These are phyloP conservation scores for Eueremaeus valkanovi DNA, from an alignment of 2,888 invertebrate species.

Conservation along the genomic window DNA sequence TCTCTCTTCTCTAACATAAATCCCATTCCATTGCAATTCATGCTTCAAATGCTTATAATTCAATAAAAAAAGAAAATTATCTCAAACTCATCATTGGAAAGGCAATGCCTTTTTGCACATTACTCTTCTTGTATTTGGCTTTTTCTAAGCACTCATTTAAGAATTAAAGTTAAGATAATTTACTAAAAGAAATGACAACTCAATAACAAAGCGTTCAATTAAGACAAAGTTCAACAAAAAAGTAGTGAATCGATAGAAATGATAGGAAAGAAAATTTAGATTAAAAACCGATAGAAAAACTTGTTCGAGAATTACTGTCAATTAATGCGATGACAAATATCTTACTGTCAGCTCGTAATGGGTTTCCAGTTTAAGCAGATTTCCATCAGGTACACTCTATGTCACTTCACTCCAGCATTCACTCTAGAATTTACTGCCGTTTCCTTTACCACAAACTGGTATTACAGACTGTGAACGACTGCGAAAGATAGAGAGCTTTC, in stretches of 20 bases:
- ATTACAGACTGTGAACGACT: not conserved
- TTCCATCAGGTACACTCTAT: not conserved
- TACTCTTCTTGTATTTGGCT: not conserved
- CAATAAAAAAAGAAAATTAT: not conserved
- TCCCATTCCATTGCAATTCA: not conserved
- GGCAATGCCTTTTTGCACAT: not conserved
- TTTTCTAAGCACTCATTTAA: not conserved
- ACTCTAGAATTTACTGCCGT: too few species aligned
- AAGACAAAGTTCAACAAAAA: constrained; percentile 1
- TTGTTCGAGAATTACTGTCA: constrained; percentile 1
- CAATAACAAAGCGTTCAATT: constrained; percentile 15
- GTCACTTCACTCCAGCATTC: too few species aligned
- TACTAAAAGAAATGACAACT: not conserved
- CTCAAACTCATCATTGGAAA: not conserved
- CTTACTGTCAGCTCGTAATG: constrained; percentile 8
- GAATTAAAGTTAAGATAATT: not conserved
- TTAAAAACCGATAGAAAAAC: not conserved
- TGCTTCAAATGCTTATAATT: not conserved
- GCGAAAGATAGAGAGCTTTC: not conserved
- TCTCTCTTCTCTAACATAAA: not conserved
- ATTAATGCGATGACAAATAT: constrained; percentile 12
- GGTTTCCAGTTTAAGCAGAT: not conserved
- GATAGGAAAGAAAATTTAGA: not conserved
- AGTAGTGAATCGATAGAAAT: too few species aligned
- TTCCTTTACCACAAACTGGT: not conserved